Base-by-base conservation (phyloP, 2,113 vertebrate genomes). In the Pseudorhombus dupliciocellatus region DNA sequence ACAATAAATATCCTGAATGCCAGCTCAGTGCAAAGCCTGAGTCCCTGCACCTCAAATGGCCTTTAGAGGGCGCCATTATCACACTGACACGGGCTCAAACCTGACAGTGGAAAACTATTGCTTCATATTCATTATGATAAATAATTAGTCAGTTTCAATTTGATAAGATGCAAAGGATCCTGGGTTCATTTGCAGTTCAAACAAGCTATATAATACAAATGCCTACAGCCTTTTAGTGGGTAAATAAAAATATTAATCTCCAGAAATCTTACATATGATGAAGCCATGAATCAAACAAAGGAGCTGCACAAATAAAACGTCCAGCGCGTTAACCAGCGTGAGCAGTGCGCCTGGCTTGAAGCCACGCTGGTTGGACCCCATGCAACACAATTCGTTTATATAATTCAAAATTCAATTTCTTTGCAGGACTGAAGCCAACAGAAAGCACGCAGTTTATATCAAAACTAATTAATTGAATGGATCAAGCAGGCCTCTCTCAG, bases 331-430 rank as follows among this genome's bases (percentile, higher is more conserved):
- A 87, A 87, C 75, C 70, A 77, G 54, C 15, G 63, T 22, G 62
- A 73, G 68, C 72, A 25, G 53, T 50, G 74, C 70, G 9, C 31
- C 73, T 85, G 85, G 86, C 84, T 72, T 16, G 2, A 56, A 73
- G 85, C 88, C 85, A 81, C 16, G 1, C 42, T 58, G 64, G 44
- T 70, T 79, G 79, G 76, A 77, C 77, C 74, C 74, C 66, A 70
- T 63, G 79, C 86, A 68, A 78, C 84, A 85, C 86, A 89, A 91
- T 78, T 89, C 69, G 84, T 91, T 90, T 87, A 89, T 90, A 92
- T 90, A 81, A 86, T 87, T 93, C 85, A 89, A 88, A 93, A 93
- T 91, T 89, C 82, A 88, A 91, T 94, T 93, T 91, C 87, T 88
- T 81, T 88, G 79, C 85, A 87, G 92, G 91, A 92, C 79, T 53